Conservation (phyloP, 1,140 invertebrate species). For the Achatina immaculata region DNA sequence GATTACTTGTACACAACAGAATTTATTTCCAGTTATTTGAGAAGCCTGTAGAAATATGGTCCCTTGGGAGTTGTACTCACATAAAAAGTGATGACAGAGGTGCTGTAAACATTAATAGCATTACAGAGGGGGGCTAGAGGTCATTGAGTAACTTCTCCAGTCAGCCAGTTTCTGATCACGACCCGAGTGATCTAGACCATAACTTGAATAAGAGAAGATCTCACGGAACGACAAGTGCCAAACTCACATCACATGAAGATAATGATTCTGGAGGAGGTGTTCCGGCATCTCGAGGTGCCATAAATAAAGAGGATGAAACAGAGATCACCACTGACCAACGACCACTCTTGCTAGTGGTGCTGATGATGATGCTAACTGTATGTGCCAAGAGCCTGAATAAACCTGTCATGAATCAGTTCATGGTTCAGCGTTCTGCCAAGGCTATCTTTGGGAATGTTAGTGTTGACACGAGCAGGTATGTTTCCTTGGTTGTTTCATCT, state of each 20-base stretch:
- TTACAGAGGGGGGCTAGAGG: no score
- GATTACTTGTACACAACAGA: no score
- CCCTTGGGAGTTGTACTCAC: no score
- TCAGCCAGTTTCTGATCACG: no score
- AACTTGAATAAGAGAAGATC: not conserved
- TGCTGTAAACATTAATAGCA: no score
- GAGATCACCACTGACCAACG: not conserved
- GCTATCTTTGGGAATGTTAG: not conserved
- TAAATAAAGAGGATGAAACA: not conserved
- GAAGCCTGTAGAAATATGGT: no score
- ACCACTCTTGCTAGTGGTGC: not conserved
- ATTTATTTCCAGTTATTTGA: no score
- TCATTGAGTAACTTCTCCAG: no score
- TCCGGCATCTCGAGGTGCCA: not conserved
- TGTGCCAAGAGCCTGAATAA: not conserved
- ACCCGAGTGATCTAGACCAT: not conserved
- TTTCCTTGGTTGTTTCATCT: no score
- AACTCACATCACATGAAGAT: not conserved
- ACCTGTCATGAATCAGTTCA: conserved; percentile 9
- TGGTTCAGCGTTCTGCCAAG: not conserved
- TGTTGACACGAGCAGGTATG: conserved; percentile 13
- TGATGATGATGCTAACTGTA: not conserved
- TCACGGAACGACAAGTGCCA: not conserved
- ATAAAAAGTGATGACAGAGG: no score
- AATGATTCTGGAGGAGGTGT: not conserved